Evolutionary conservation across 35 echinoderm and acorn worm species (phyloP).

Genomic region (Apostichopus parvimensis): DNA sequence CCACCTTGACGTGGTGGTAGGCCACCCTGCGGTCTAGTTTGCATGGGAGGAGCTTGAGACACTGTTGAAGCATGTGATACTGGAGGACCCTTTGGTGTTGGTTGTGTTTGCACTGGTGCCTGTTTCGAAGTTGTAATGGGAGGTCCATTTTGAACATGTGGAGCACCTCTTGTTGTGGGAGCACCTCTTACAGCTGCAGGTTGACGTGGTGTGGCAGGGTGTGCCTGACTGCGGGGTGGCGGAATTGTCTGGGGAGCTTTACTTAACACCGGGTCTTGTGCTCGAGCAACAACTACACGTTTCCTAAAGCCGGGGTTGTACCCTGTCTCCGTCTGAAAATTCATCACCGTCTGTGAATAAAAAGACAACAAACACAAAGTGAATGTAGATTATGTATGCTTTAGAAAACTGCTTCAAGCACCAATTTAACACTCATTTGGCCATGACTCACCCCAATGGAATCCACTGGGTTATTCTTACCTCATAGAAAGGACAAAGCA

Average conservation of each 20-base stretch:
- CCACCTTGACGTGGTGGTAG: not conserved
- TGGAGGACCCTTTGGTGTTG: not conserved
- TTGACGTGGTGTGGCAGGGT: not conserved
- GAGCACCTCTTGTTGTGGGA: constrained; percentile 28
- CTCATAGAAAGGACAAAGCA: too few relatives aligned
- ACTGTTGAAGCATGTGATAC: not conserved
- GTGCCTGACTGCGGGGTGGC: not conserved
- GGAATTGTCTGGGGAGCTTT: constrained; percentile 6
- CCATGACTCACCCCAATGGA: too few relatives aligned
- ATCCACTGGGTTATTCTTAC: too few relatives aligned
- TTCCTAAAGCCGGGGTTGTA: constrained; percentile 51
- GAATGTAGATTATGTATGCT: too few relatives aligned
- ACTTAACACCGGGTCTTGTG: not conserved
- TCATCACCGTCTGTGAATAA: constrained; percentile 61
- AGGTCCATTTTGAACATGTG: constrained; percentile 39
- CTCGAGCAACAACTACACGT: constrained; percentile 1
- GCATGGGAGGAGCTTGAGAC: not conserved
- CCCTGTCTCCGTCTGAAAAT: constrained; percentile 77
- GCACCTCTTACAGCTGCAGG: not conserved
- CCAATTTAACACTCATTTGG: too few relatives aligned
- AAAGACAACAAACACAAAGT: not conserved
- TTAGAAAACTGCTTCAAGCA: too few relatives aligned
- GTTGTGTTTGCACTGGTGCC: constrained; percentile 1
- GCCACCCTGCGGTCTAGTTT: not conserved
- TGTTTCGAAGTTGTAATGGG: not conserved